A percentile compares a stretch with the other conserved stretches of the same genome.
These are phyloP conservation scores for Abrostola triplasia DNA, from an alignment of 2,888 invertebrate genomes.

Conservation along the genomic window DNA sequence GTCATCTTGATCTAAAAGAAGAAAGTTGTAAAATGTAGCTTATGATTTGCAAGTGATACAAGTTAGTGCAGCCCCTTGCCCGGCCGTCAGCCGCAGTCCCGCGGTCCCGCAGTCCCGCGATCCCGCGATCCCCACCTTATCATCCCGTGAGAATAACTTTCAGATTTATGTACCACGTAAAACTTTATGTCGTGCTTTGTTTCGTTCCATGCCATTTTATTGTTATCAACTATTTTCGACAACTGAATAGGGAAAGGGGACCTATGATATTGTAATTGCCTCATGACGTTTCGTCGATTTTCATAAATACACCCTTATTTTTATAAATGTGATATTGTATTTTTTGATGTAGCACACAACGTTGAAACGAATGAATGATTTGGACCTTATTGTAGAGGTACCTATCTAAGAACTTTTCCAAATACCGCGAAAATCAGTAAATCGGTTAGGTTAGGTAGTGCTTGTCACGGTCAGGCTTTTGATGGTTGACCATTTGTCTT, in stretches of 20 bases:
- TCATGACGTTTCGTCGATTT: background rate
- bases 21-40: slow-evolving; percentile 20
- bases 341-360: background rate
- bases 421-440: no score
- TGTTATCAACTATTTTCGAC: slow-evolving; percentile 64
- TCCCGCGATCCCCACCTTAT: slow-evolving; percentile 72
- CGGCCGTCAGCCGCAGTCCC: slow-evolving; percentile 53
- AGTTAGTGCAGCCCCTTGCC: slow-evolving; percentile 49
- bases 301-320: background rate
- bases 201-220: slow-evolving; percentile 70
- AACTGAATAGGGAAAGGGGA: slow-evolving; percentile 41
- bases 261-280: slow-evolving; percentile 36
- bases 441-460: no score
- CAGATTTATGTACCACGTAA: slow-evolving; percentile 85
- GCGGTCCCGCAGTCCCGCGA: slow-evolving; percentile 65
- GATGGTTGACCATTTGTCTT: no score
- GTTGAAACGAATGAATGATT: no score
- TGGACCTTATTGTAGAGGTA: no score
- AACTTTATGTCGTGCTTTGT: slow-evolving; percentile 85
- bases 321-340: background rate
- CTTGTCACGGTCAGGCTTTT: no score
- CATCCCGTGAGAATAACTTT: slow-evolving; percentile 86
- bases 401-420: no score
- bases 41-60: slow-evolving; percentile 52
- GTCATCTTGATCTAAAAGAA: no score